Evolutionary conservation across 2,797 vertebrate species (phyloP).

Genomic region (Gobionotothen gibberifrons): DNA sequence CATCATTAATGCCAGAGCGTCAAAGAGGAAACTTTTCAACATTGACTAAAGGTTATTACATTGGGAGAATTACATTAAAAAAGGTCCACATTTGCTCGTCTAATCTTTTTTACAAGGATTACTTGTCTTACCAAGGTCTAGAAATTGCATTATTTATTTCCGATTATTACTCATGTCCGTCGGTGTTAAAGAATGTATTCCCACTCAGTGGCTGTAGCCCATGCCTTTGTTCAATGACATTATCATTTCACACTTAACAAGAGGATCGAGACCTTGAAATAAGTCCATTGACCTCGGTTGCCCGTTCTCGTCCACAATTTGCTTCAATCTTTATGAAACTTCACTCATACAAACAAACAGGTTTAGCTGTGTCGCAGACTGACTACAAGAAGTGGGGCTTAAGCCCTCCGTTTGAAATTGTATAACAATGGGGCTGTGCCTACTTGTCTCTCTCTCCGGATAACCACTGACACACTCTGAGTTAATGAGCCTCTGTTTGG

Average conservation of each 20-base stretch:
- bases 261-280: constrained; percentile 22
- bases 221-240: constrained; percentile 28
- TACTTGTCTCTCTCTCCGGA: constrained; percentile 60
- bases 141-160: constrained; percentile 19
- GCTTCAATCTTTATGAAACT: constrained; percentile 61
- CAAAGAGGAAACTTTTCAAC: constrained; percentile 45
- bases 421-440: constrained; percentile 66
- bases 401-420: constrained; percentile 67
- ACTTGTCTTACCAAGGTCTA: constrained; percentile 9
- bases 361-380: constrained; percentile 69
- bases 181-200: neutral
- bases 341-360: constrained; percentile 48
- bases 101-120: constrained; percentile 38
- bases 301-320: constrained; percentile 33
- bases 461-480: constrained; percentile 64
- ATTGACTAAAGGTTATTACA: constrained; percentile 30
- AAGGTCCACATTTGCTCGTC: constrained; percentile 11
- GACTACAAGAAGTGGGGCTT: constrained; percentile 57
- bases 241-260: constrained; percentile 57
- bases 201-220: constrained; percentile 8
- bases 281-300: constrained; percentile 54
- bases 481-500: constrained; percentile 77
- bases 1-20: constrained; percentile 56
- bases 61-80: neutral
- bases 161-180: constrained; percentile 22